These are phyloP conservation scores for Anastrepha obliqua DNA, from an alignment of 1,140 invertebrate species.

Conservation along the genomic window DNA sequence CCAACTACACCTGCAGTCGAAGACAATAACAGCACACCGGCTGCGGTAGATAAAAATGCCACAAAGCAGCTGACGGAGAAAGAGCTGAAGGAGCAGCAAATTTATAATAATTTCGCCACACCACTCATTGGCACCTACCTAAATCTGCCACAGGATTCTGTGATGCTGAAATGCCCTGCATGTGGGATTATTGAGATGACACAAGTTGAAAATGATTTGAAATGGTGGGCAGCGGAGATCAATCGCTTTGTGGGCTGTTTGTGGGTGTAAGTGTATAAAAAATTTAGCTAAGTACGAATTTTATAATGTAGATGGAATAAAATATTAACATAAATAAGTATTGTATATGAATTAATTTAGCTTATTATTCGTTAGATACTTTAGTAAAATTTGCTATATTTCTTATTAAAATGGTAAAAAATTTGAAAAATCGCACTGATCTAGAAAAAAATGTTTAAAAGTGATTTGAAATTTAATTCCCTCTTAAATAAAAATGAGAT, in stretches of 20 bases:
- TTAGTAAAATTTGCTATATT: too few relatives aligned
- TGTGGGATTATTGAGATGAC: constrained; percentile 65
- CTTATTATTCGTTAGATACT: too few relatives aligned
- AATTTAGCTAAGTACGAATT: background rate
- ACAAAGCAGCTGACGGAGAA: background rate
- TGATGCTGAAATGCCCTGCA: constrained; percentile 66
- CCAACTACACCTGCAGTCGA: background rate
- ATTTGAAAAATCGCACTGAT: too few relatives aligned
- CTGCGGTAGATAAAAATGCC: background rate
- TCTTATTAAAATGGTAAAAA: too few relatives aligned
- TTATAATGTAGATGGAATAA: too few relatives aligned
- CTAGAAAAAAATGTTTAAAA: too few relatives aligned
- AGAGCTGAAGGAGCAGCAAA: constrained; percentile 62
- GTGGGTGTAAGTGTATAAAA: constrained; percentile 64
- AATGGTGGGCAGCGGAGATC: constrained; percentile 69
- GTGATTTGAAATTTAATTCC: too few relatives aligned
- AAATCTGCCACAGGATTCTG: constrained; percentile 65
- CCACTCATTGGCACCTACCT: constrained; percentile 68
- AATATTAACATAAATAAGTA: too few relatives aligned
- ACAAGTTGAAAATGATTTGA: constrained; percentile 68
- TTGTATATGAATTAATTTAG: too few relatives aligned
- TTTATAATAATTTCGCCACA: constrained; percentile 71
- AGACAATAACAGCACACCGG: background rate
- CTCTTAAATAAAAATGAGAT: too few relatives aligned
- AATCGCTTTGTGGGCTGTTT: constrained; percentile 70